These are phyloP conservation scores for Irena cyanogastra DNA, from an alignment of 2,113 vertebrate species.

Conservation along the genomic window DNA sequence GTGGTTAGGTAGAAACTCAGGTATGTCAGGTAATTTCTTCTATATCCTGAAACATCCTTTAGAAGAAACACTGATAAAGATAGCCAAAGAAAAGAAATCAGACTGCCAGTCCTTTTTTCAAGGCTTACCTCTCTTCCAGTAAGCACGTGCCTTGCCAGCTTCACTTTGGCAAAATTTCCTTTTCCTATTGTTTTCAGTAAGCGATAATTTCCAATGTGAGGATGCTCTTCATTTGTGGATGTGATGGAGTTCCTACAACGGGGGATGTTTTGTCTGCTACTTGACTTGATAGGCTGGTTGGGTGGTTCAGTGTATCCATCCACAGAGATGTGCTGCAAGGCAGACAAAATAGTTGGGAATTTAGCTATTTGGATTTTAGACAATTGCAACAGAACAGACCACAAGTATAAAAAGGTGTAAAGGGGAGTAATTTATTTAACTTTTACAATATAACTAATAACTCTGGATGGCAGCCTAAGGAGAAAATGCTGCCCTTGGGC, in stretches of 20 bases:
- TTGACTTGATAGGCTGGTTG: slow-evolving; percentile 84
- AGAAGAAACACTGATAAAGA: background rate
- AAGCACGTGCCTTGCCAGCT: slow-evolving; percentile 89
- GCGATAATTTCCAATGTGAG: slow-evolving; percentile 92
- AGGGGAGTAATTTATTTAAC: background rate
- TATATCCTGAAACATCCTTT: background rate
- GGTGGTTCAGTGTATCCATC: slow-evolving; percentile 88
- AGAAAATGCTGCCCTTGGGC: background rate
- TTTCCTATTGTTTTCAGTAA: slow-evolving; percentile 96
- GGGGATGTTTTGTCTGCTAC: slow-evolving; percentile 89
- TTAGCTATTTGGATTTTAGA: background rate
- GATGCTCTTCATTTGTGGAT: slow-evolving; percentile 85
- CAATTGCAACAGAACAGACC: background rate
- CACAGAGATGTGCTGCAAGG: slow-evolving; percentile 86
- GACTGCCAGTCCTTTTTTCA: background rate
- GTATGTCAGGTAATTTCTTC: background rate
- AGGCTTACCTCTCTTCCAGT: slow-evolving; percentile 91
- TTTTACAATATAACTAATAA: background rate
- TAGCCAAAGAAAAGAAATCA: background rate
- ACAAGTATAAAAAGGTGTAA: background rate
- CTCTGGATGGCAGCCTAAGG: background rate
- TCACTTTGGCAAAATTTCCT: slow-evolving; percentile 96
- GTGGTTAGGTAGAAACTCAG: background rate
- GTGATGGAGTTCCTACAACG: slow-evolving; percentile 91
- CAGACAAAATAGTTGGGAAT: background rate